Base-by-base conservation (phyloP, 2,888 invertebrate genomes). In the Diaphora mendica region DNA sequence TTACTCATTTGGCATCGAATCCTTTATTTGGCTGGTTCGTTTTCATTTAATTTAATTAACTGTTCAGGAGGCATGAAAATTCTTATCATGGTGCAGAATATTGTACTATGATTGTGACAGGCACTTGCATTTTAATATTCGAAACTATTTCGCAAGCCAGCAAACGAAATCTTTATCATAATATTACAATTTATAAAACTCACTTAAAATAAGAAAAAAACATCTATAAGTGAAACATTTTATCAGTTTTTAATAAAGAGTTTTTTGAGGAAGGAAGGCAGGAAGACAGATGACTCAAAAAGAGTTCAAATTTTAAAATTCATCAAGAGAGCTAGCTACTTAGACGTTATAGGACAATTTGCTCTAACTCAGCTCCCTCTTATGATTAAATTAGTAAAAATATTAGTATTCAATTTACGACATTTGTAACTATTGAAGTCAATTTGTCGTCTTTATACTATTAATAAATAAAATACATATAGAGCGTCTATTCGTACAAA, bases 41-140 rank as follows among this genome's bases (percentile, higher is more conserved):
- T 79, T 79, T 82, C 82, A 82, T 82, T 85, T 78, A 82, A 84
- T 84, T 84, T 78, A 82, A 84, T 83, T 79, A 85, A 77, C 78
- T 77, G 70, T 79, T 82, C 73, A 65, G 65, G 80, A 77, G 76
- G 74, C 62, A 70, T 71, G 78, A 77, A 79, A 72, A 70, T 75
- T 73, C 74, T 79, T 81, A 79, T 79, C 81, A 74, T 65, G 13
- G n/a, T 74, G 81, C 74, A 77, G 79, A 83, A 79, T 74, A 72
- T 73, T 74, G 70, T 70, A 71, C 70, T 64, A 42, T 67, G 74
- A 64, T 69, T 71, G 75, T 74, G 75, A 71, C 71, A 70, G 68
- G 68, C 75, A 64, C 75, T 75, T 79, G 67, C 67, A 74, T 79
- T 75, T 64, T 70, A 72, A 70, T 67, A 74, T 74, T 67, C 70